A percentile compares a stretch with the other conserved stretches of the same genome.
phyloP scores from a whole-genome alignment of 2,888 invertebrate genomes.

The Lasioglossum figueresi region DNA sequence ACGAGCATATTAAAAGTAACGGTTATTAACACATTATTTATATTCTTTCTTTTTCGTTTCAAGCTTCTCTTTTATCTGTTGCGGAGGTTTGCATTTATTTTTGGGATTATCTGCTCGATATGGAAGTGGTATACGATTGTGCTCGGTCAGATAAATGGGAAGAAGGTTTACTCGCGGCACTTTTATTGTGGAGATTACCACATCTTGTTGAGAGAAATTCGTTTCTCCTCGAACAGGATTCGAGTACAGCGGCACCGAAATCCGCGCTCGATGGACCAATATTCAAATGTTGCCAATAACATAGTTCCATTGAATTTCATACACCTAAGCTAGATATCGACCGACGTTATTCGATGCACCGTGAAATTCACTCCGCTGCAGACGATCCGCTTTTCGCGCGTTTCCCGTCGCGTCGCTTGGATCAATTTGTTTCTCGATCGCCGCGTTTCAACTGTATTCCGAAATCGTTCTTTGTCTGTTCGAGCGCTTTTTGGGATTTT shows the following conservation, averaged over 20 bases:
- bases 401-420: not conserved
- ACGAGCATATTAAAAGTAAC: not conserved
- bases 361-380: not conserved
- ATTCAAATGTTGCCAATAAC: conserved; percentile 39
- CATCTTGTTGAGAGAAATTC: conserved; percentile 10
- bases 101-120: not conserved
- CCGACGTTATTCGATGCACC: conserved; percentile 14
- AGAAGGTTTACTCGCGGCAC: not conserved
- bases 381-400: not conserved
- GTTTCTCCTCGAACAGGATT: not conserved
- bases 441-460: not conserved
- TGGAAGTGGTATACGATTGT: not conserved
- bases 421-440: conserved; percentile 6
- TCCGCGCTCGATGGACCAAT: conserved; percentile 16
- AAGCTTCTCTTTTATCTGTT: not conserved
- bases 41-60: not conserved
- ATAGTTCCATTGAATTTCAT: conserved; percentile 32
- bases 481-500: not conserved
- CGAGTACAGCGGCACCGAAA: not conserved
- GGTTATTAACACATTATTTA: not conserved
- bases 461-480: not conserved
- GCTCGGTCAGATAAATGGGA: not conserved
- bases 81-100: not conserved
- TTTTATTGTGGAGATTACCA: conserved; percentile 34
- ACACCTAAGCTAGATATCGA: not conserved